Evolutionary conservation across 2,113 vertebrate species (phyloP), one percentile per base, ranked within the genome.

Genomic region (Thinocorus orbignyianus): DNA sequence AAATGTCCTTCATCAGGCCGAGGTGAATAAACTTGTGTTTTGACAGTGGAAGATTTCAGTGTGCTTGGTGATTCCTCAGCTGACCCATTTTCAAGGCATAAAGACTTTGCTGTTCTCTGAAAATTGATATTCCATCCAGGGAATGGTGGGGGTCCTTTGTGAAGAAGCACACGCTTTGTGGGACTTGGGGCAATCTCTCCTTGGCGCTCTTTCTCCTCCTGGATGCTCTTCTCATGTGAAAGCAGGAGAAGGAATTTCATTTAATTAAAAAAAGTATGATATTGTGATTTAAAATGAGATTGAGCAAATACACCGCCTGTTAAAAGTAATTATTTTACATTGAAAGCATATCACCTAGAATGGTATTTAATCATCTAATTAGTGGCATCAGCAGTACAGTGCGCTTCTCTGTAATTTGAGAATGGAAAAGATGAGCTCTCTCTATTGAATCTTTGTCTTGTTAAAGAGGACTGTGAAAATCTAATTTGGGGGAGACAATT

Each of bases 321-420:
- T 93, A 95, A 95, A 97, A 97, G 95, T 91, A 95, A 97, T 97
- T 97, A 93, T 96, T 97, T 96, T 93, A 82, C 91, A 80, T 89
- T 97, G 96, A 96, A 97, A 87, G 92, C 93, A 51, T 97, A 95
- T 97, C 92, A 94, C 96, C 96, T 97, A 94, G 95, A 92, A 92
- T 97, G 84, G 74, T 96, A 82, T 97, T 97, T 97, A 98, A 97
- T 97, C 95, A 97, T 97, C 92, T 97, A 94, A 97, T 97, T 97
- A 97, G 87, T 84, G 88, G 92, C 84, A 84, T 93, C 93, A 55
- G 76, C 70, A 48, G 35, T 82, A 88, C 54, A 64, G 79, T 30
- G 5, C 65, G 69, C 77, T 84, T 82, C 89, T 86, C 10, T 86
- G 87, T 94, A 72, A 92, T 88, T 91, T 81, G 77, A 95, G 94